Conservation (phyloP, 2,797 vertebrate species). For the Syncerus caffer region DNA sequence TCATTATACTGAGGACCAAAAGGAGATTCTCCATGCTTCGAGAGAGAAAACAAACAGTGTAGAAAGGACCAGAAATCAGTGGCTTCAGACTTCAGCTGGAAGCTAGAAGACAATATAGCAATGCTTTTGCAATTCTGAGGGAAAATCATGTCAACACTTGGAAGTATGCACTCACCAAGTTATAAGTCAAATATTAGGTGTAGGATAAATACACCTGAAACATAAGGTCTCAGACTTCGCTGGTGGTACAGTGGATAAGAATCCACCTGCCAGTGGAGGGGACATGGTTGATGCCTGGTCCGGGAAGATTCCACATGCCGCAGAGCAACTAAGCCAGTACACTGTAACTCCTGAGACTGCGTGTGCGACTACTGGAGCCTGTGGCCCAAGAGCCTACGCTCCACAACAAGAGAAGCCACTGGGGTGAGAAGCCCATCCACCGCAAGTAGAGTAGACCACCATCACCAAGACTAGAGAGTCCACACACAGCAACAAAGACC, state of each 20-base stretch:
- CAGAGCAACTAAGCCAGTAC: not conserved
- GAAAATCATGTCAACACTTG: not conserved
- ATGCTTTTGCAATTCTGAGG: not conserved
- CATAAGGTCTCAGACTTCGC: not conserved
- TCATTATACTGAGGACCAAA: not conserved
- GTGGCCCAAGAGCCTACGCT: fast-evolving
- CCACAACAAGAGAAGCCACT: not conserved
- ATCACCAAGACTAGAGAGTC: not conserved
- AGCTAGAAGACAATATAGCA: not conserved
- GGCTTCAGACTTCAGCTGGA: not conserved
- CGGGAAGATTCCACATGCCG: not conserved
- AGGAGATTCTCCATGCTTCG: not conserved
- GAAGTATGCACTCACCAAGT: not conserved
- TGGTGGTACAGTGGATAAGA: not conserved
- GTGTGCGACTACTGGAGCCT: not conserved
- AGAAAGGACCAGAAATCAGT: not conserved
- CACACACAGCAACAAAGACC: not conserved
- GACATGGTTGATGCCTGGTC: not conserved
- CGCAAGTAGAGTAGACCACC: fast-evolving
- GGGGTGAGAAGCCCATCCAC: not conserved
- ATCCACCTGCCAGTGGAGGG: not conserved
- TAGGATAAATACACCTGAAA: not conserved
- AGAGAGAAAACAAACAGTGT: not conserved
- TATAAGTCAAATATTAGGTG: not conserved
- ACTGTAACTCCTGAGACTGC: not conserved